Percentiles rank a stretch among this genome's conserved stretches.
These are phyloP conservation scores for Esox lucius DNA, from an alignment of 2,797 vertebrate species.

Conservation along the genomic window DNA sequence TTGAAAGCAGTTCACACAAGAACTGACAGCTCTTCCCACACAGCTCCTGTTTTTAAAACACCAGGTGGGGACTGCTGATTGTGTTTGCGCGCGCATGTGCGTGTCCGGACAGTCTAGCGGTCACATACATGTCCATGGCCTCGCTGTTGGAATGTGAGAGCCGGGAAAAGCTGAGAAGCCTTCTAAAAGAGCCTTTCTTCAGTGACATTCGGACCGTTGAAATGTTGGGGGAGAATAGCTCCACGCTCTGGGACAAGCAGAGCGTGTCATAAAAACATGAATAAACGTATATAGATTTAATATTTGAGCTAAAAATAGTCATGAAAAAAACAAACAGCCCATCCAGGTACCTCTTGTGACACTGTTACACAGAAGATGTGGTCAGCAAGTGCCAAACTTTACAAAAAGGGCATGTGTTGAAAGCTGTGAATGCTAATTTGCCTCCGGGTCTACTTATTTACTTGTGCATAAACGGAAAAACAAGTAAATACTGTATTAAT, in stretches of 20 bases:
- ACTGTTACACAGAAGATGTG: conserved; percentile 58
- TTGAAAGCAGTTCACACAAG: conserved; percentile 72
- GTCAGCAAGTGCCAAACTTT: conserved; percentile 52
- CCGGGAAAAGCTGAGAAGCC: neutral
- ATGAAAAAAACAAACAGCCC: conserved; percentile 16
- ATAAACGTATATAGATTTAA: conserved; percentile 45
- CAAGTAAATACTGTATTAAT: conserved; percentile 71
- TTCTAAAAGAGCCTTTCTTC: neutral
- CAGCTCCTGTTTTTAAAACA: conserved; percentile 64
- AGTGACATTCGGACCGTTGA: neutral
- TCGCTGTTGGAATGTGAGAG: neutral
- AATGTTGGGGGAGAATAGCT: too few relatives aligned
- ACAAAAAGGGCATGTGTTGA: conserved; percentile 79
- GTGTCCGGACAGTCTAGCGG: neutral
- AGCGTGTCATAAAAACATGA: conserved; percentile 50
- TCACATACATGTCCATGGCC: neutral
- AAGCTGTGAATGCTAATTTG: conserved; percentile 74
- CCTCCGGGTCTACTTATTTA: conserved; percentile 78
- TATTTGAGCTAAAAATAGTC: conserved; percentile 39
- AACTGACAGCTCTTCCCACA: conserved; percentile 65
- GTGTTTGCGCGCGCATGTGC: conserved; percentile 8
- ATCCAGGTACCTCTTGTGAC: conserved; percentile 39
- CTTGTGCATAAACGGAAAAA: conserved; percentile 76
- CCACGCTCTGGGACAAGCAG: conserved; percentile 8
- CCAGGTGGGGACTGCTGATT: conserved; percentile 57